A percentile compares a stretch with the other conserved stretches of the same genome.
Conservation (phyloP, 2,113 vertebrate genomes). For the Oryzias celebensis region DNA sequence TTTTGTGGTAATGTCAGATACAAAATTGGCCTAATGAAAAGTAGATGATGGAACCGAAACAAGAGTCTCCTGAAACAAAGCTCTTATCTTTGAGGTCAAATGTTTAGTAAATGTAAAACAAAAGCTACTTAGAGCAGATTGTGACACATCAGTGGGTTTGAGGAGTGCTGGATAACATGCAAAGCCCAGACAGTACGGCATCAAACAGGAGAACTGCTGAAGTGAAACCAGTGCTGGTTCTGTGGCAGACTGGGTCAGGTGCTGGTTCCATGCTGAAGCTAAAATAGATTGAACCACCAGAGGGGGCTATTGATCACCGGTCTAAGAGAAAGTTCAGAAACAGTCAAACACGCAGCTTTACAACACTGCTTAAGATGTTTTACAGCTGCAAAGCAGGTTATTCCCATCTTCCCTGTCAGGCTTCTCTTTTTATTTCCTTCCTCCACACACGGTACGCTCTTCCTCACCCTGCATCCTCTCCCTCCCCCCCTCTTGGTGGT, state of each 20-base stretch:
- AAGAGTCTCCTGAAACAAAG: no score
- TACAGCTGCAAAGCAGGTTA: slow-evolving; percentile 51
- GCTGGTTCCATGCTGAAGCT: slow-evolving; percentile 11
- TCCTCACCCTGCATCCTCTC: slow-evolving; percentile 23
- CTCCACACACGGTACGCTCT: slow-evolving; percentile 29
- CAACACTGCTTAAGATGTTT: slow-evolving; percentile 47
- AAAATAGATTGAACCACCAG: slow-evolving; percentile 57
- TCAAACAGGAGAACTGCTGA: not conserved
- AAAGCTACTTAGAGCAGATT: no score
- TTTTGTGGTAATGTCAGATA: no score
- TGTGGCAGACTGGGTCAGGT: slow-evolving; percentile 22
- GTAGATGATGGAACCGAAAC: no score
- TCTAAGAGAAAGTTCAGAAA: not conserved
- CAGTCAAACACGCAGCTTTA: slow-evolving; percentile 17
- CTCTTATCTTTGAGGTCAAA: no score
- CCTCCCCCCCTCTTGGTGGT: slow-evolving; percentile 42
- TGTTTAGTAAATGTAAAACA: no score
- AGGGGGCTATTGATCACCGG: slow-evolving; percentile 52
- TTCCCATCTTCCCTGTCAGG: slow-evolving; percentile 47
- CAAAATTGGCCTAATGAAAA: no score
- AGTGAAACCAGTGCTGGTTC: not conserved
- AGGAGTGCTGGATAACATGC: no score
- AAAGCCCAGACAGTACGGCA: no score
- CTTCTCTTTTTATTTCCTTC: slow-evolving; percentile 38
- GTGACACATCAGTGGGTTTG: no score